Conservation (phyloP, 2,888 invertebrate genomes). For the Hirtodrosophila cameraria region DNA sequence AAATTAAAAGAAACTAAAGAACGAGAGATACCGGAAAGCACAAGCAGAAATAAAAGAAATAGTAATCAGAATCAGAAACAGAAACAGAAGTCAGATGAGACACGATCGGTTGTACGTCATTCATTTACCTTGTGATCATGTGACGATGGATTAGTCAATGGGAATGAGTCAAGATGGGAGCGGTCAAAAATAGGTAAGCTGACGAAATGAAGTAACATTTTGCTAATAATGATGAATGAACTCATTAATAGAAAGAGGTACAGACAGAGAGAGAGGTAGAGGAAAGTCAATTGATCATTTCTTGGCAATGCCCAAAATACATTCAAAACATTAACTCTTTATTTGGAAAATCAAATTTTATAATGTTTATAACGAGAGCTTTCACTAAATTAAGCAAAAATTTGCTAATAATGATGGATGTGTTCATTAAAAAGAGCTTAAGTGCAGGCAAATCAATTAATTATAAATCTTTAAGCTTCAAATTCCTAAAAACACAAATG, state of each 20-base stretch:
- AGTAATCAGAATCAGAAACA: constrained; percentile 27
- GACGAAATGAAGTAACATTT: constrained; percentile 27
- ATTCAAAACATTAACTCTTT: too few species aligned
- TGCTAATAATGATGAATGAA: constrained; percentile 20
- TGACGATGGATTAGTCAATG: constrained; percentile 37
- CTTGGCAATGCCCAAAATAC: too few species aligned
- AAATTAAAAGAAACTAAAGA: constrained; percentile 4
- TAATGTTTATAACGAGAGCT: too few species aligned
- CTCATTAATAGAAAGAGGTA: too few species aligned
- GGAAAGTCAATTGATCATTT: too few species aligned
- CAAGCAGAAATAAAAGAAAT: constrained; percentile 5
- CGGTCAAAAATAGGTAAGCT: constrained; percentile 19
- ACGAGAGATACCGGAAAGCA: not conserved
- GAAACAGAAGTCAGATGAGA: constrained; percentile 21
- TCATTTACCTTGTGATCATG: constrained; percentile 37
- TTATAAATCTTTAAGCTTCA: too few species aligned
- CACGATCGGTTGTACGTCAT: not conserved
- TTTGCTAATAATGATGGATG: constrained; percentile 18
- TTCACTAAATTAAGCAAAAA: too few species aligned
- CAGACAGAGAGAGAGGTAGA: constrained; percentile 10
- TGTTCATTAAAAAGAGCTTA: constrained; percentile 21
- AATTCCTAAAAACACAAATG: too few species aligned
- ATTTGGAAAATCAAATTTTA: too few species aligned
- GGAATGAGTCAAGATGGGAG: constrained; percentile 39
- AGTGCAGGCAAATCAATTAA: not conserved